Percentiles rank a stretch among this genome's conserved stretches.
Conservation (phyloP, 2,797 vertebrate genomes). For the Urophycis tenuis region DNA sequence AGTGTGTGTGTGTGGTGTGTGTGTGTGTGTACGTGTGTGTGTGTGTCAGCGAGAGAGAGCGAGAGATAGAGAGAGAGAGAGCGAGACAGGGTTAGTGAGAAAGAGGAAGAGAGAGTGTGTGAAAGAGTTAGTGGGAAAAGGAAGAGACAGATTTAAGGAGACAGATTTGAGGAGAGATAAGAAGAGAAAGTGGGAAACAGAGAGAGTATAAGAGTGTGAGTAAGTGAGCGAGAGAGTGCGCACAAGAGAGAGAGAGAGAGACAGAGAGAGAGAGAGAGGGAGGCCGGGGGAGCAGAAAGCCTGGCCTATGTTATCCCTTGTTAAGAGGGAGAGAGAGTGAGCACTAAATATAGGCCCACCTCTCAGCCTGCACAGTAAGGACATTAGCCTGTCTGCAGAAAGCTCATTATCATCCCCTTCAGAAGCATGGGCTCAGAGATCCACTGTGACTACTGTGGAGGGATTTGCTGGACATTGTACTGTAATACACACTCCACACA, state of each 20-base stretch:
- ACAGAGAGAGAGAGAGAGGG: neutral
- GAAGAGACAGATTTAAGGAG: too few species aligned
- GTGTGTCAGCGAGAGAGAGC: neutral
- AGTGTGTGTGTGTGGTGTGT: too few species aligned
- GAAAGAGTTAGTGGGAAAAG: too few species aligned
- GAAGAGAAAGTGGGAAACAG: neutral
- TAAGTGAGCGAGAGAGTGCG: too few species aligned
- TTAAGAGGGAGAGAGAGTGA: constrained; percentile 54
- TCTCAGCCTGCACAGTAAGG: constrained; percentile 60
- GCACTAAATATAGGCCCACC: constrained; percentile 66
- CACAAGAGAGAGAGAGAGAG: neutral
- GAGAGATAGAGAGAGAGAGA: neutral
- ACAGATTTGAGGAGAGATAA: neutral
- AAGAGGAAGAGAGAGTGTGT: neutral
- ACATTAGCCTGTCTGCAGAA: constrained; percentile 71
- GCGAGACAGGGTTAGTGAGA: neutral
- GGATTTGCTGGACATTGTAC: constrained; percentile 39
- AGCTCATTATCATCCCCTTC: constrained; percentile 68
- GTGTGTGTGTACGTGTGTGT: too few species aligned
- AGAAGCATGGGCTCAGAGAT: constrained; percentile 55
- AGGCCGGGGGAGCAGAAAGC: constrained; percentile 38
- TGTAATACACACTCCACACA: constrained; percentile 52
- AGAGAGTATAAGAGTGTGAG: too few species aligned
- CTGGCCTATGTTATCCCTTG: constrained; percentile 54
- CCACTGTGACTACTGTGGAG: constrained; percentile 40